Evolutionary conservation across 2,113 vertebrate genomes (phyloP), one percentile per base, ranked within the genome.

Genomic region (Pluvianellus socialis): DNA sequence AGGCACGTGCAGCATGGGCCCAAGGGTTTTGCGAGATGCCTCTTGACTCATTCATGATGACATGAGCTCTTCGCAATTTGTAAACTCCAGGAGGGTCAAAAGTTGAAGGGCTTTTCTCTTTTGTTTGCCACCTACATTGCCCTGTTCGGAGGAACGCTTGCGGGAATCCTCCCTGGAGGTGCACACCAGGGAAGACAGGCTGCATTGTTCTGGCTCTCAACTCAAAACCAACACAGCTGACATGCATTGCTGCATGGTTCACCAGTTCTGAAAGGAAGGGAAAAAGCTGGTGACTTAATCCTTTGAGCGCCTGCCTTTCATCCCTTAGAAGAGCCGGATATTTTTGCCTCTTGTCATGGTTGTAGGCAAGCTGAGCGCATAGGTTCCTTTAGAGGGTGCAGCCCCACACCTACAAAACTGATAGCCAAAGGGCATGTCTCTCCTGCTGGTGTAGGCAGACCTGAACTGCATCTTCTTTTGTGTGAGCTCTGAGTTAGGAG

Each of bases 81-180:
- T 93, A 58, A 95, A 80, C 88, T 86, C 23, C 13, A 11, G 58
- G 45, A 7, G 90, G 96, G 90, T 97, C 88, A 95, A 80, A 95
- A 97, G 88, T 96, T 96, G 88, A 97, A 88, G 74, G 74, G 45
- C 18, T 96, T 80, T 77, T 35, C 67, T 86, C 91, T 66, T 90
- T 95, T 76, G 79, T 95, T 86, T 24, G 2, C 84, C 90, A 79
- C 73, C 92, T 85, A 62, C 28, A 1, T 20, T 23, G 40, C 44
- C 87, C 71, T 35, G 14, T 53, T 61, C 0, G 17, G 74, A 79
- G 66, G 6, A 16, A 35, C 3, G 20, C 85, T 79, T 52, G 50
- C 2, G 5, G 94, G 94, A 90, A 86, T 65, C 52, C 96, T 92
- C 65, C 93, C 85, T 61, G 61, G 93, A 91, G 76, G 77, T 76